phyloP scores from a whole-genome alignment of 2,888 invertebrate genomes.

The Chymomyza caudatula region DNA sequence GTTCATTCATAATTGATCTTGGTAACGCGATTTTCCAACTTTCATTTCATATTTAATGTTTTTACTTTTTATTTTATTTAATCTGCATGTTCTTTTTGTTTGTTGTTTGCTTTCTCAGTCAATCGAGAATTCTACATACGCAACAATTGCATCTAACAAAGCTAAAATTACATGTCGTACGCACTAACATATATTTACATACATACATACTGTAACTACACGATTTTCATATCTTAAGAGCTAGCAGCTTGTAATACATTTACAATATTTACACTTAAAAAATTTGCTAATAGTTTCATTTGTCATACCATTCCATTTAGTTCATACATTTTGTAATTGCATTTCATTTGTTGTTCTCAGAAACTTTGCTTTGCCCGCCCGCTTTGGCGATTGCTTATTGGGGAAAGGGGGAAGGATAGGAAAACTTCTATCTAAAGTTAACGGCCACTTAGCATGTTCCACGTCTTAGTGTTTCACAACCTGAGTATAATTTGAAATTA shows the following conservation, averaged over 20 bases:
- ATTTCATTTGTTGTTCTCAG: conserved; percentile 30
- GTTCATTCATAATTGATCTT: conserved; percentile 45
- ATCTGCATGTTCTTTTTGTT: conserved; percentile 22
- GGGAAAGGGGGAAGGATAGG: not conserved
- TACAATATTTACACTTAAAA: conserved; percentile 67
- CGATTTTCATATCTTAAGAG: conserved; percentile 32
- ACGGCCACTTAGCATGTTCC: conserved; percentile 2
- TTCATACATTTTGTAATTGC: conserved; percentile 40
- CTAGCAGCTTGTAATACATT: conserved; percentile 44
- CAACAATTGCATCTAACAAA: conserved; percentile 70
- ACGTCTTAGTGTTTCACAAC: conserved; percentile 72
- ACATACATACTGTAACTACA: not conserved
- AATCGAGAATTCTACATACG: conserved; percentile 55
- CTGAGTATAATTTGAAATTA: conserved; percentile 74
- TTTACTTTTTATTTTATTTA: conserved; percentile 22
- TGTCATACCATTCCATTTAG: conserved; percentile 30
- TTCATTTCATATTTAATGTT: conserved; percentile 18
- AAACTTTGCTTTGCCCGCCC: conserved; percentile 26
- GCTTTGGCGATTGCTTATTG: conserved; percentile 30
- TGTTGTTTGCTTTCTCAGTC: not conserved
- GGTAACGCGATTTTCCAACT: conserved; percentile 7
- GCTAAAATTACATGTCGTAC: conserved; percentile 57
- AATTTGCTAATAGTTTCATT: conserved; percentile 65
- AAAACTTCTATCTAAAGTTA: conserved; percentile 4
- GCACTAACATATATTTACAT: conserved; percentile 48